phyloP scores from a whole-genome alignment of 2,797 vertebrate species.

The Molossus alvarezi region DNA sequence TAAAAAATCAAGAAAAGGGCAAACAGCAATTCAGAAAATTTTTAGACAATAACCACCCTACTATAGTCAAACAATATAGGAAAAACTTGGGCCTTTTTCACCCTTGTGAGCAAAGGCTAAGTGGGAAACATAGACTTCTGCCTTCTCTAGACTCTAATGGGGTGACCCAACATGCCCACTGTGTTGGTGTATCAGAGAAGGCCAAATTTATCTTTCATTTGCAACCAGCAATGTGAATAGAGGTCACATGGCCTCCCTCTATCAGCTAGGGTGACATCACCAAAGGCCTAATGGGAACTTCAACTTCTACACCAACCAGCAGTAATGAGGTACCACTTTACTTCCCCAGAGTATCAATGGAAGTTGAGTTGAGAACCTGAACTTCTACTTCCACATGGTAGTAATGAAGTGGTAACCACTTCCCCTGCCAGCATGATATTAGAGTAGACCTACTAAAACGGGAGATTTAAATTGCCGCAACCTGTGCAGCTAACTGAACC shows the following conservation, averaged over 20 bases:
- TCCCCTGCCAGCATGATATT: not conserved
- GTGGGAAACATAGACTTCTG: not conserved
- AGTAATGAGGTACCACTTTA: not conserved
- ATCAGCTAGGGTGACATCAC: not conserved
- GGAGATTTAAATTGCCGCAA: not conserved
- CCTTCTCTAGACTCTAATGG: not conserved
- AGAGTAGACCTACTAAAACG: conserved; percentile 27
- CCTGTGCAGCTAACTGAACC: too few species aligned
- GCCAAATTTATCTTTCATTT: not conserved
- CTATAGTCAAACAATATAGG: conserved; percentile 1
- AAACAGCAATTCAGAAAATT: conserved; percentile 57
- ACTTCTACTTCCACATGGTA: conserved; percentile 13
- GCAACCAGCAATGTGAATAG: not conserved
- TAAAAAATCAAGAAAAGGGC: conserved; percentile 20
- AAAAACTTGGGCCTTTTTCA: not conserved
- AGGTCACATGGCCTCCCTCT: not conserved
- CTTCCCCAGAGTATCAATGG: not conserved
- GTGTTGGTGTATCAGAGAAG: not conserved
- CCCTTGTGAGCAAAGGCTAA: not conserved
- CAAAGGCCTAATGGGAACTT: not conserved
- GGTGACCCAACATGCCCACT: not conserved
- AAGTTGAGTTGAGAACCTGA: conserved; percentile 23
- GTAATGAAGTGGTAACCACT: not conserved
- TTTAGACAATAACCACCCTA: conserved; percentile 9
- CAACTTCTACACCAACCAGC: not conserved